Evolutionary conservation across 2,888 invertebrate genomes (phyloP), one percentile per base, ranked within the genome.

Genomic region (Drosophila falleni): DNA sequence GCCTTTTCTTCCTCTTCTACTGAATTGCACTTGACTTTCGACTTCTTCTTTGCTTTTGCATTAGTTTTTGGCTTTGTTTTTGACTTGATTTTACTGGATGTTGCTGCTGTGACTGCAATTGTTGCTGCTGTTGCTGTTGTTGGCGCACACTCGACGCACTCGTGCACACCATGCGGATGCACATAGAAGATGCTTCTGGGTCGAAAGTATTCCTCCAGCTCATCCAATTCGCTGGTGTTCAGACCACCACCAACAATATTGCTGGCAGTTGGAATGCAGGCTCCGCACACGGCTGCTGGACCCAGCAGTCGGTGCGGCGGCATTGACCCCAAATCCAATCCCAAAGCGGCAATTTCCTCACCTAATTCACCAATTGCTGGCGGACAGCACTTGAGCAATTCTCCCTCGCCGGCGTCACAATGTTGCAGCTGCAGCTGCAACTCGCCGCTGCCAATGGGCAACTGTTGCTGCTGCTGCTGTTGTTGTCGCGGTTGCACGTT

Each of bases 181-280:
- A 95, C 95, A 92, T 95, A 95, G 93, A 95, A 95, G 87, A 95
- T 94, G 93, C 95, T 95, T 86, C 95, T 94, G 79, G 95, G 93
- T 89, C 95, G 94, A 93, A 94, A 94, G 92, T 96, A 94, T 78
- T 93, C 92, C 72, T 94, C 94, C 94, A 95, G 93, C 93, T 95
- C 95, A 93, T 94, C 92, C 49, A 82, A 61, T 39, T 87, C 78
- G 58, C 74, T 63, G 19, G 13, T 31, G 70, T 72, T 59, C 51
- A 64, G 64, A 8, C 23, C 82, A 33, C 54, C 56, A 8, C 23
- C 82, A 33, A 51, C 56, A 37, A 35, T 56, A 35, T 44, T 62
- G 63, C 65, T 63, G 13, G 65, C 29, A 49, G 68, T 63, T 80
- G 94, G 93, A 93, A 95, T 94, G 94, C 95, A 96, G 93, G 94